Evolutionary conservation across 2,888 invertebrate species (phyloP), one percentile per base, ranked within the genome.

Genomic region (Nipponacmea schrenckii): DNA sequence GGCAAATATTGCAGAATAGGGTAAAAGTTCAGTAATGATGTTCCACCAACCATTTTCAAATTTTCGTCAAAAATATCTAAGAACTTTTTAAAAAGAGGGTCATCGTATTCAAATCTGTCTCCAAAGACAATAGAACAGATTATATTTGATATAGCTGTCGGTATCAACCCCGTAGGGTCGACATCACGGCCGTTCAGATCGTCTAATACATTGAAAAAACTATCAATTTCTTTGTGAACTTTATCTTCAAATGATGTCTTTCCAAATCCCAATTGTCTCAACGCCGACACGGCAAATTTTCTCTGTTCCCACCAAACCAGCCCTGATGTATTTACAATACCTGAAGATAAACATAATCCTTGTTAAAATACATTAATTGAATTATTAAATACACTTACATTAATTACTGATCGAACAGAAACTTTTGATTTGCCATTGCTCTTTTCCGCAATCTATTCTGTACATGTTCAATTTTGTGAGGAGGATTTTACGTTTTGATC

Each of bases 71-170:
- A 70, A n/a, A 75, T 72, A 15, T 77, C 63, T 46, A 83, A 44
- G 45, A 80, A 73, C 2, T 70, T 63, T 3, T 67, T 70, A 69
- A 82, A 83, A 5, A 76, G 68, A 14, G 72, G 74, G 66, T 83
- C 81, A 12, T 80, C 72, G 71, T 80, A 79, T 10, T 75, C 76
- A 67, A 79, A 80, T n/a, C 79, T 67, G 67, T 80, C 67, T 10
- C 81, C 81, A 68, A 81, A 79, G 0, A 74, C 70, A 12, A 82
- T 77, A n/a, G 78, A 77, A 46, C 77, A 80, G 62, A 81, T 76
- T 24, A 82, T 73, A 39, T 82, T 82, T 20, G 79, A 73, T 5
- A 80, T 72, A 39, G 79, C 76, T 7, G 78, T 78, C 27, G 76
- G 75, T 5, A 79, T 50, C n/a, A 72, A 64, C 20, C 70, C 62